phyloP scores from a whole-genome alignment of 2,888 invertebrate genomes.

The Aleiodes leptofemur region DNA sequence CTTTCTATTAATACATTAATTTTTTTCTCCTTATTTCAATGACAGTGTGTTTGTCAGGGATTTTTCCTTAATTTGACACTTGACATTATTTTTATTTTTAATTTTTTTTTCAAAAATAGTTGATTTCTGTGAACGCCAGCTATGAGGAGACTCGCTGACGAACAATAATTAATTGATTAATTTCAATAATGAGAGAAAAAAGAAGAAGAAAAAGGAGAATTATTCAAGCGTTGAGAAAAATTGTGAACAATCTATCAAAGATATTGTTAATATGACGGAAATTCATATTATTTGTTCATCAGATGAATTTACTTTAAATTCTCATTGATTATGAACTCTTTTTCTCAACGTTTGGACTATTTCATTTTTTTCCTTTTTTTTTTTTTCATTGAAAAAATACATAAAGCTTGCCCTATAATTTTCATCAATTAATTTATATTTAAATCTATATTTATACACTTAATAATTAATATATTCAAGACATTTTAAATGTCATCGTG shows the following conservation, averaged over 20 bases:
- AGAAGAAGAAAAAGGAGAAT: background rate
- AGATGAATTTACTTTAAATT: constrained; percentile 3
- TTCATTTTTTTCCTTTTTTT: background rate
- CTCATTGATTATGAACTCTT: background rate
- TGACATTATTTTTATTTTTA: constrained; percentile 56
- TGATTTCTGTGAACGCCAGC: constrained; percentile 64
- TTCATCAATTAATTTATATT: background rate
- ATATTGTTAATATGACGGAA: constrained; percentile 52
- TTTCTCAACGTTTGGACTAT: constrained; percentile 5
- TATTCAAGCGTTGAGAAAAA: constrained; percentile 13
- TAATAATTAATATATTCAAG: constrained; percentile 60
- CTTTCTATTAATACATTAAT: constrained; percentile 35
- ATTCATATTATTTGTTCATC: constrained; percentile 31
- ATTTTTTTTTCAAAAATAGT: constrained; percentile 68
- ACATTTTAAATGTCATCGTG: constrained; percentile 62
- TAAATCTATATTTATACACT: constrained; percentile 62
- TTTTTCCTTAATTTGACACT: constrained; percentile 63
- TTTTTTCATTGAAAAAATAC: background rate
- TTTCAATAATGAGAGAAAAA: background rate
- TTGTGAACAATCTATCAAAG: constrained; percentile 6
- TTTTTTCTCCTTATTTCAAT: constrained; percentile 34
- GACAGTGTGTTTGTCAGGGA: constrained; percentile 4
- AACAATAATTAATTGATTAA: constrained; percentile 18
- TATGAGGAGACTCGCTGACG: constrained; percentile 32
- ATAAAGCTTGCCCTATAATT: constrained; percentile 25